phyloP scores from a whole-genome alignment of 1,140 invertebrate species.

The Eufriesea mexicana region DNA sequence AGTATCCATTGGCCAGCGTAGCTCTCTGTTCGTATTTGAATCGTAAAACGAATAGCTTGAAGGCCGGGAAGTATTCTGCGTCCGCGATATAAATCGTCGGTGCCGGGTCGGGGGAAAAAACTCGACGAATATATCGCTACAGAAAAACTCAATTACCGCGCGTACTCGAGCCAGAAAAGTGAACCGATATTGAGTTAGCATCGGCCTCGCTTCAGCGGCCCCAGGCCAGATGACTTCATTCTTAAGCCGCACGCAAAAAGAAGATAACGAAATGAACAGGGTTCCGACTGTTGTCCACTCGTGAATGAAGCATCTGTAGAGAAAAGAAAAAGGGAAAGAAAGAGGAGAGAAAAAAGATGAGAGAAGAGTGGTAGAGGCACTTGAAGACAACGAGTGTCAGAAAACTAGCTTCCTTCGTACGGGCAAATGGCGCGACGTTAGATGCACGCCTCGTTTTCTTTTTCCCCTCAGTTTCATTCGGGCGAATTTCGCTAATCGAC shows the following conservation, averaged over 20 bases:
- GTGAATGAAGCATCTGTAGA: constrained; percentile 33
- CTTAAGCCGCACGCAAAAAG: constrained; percentile 14
- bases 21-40: background rate
- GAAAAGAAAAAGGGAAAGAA: background rate
- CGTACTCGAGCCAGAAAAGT: constrained; percentile 46
- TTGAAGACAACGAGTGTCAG: constrained; percentile 8
- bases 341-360: background rate
- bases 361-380: background rate
- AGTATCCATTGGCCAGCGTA: background rate
- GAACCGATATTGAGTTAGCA: constrained; percentile 51
- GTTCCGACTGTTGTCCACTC: constrained; percentile 23
- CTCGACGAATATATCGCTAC: constrained; percentile 16
- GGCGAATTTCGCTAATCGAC: background rate
- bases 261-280: constrained; percentile 6
- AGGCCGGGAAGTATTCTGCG: constrained; percentile 4
- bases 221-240: background rate
- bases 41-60: background rate
- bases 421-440: background rate
- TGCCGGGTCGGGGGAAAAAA: background rate
- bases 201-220: background rate
- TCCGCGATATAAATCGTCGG: constrained; percentile 25
- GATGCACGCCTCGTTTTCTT: background rate
- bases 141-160: constrained; percentile 45
- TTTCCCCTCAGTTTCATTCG: background rate
- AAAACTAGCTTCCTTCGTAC: background rate